A percentile compares a stretch with the other conserved stretches of the same genome.
These are phyloP conservation scores for Leucania comma DNA, from an alignment of 2,888 invertebrate species.

Conservation along the genomic window DNA sequence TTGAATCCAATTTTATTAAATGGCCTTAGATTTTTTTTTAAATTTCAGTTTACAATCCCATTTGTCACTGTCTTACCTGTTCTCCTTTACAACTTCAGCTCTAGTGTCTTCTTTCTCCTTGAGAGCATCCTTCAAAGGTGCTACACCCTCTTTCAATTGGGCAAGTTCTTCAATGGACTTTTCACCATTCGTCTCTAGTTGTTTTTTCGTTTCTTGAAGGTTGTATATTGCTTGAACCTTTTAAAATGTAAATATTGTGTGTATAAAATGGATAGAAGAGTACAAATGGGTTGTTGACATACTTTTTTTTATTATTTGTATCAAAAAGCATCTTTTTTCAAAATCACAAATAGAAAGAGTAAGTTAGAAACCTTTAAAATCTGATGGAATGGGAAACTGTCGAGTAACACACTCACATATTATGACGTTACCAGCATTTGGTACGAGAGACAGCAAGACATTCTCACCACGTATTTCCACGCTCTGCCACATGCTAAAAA, in stretches of 20 bases:
- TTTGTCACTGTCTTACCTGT: constrained; percentile 72
- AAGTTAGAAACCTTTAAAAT: too few species aligned
- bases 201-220: constrained; percentile 87
- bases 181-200: constrained; percentile 83
- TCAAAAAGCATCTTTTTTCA: too few species aligned
- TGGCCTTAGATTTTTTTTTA: background rate
- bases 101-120: constrained; percentile 81
- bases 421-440: too few species aligned
- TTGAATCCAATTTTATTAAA: background rate
- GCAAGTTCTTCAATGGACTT: constrained; percentile 79
- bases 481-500: too few species aligned
- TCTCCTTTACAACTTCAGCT: constrained; percentile 79
- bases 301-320: too few species aligned
- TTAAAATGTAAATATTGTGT: background rate
- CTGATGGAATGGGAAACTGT: too few species aligned
- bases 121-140: constrained; percentile 77
- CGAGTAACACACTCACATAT: too few species aligned
- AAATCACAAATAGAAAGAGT: too few species aligned
- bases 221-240: constrained; percentile 89
- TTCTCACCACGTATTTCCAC: too few species aligned
- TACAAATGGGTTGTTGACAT: background rate
- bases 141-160: constrained; percentile 77
- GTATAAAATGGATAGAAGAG: background rate
- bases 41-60: background rate
- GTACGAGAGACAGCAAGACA: too few species aligned